Conservation (phyloP, 1,140 invertebrate species). For the Lordiphosa mommai region DNA sequence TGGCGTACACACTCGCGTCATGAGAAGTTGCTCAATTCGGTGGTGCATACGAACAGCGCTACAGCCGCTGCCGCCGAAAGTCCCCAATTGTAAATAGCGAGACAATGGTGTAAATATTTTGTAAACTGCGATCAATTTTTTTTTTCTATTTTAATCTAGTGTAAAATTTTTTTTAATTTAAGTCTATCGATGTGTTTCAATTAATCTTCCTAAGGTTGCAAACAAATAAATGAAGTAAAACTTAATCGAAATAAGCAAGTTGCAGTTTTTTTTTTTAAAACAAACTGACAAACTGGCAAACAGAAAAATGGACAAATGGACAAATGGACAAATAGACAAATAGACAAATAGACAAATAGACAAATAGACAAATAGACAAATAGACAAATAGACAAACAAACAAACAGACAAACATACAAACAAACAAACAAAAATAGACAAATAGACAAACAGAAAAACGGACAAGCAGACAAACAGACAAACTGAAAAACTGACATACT, state of each 20-base stretch:
- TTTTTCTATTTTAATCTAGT: slow-evolving; percentile 2
- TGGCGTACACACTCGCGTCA: slow-evolving; percentile 50
- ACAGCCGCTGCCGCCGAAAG: slow-evolving; percentile 26
- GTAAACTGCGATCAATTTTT: neutral
- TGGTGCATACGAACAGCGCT: slow-evolving; percentile 44
- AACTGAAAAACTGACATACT: no score
- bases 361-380: no score
- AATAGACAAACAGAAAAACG: no score
- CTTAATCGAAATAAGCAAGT: neutral
- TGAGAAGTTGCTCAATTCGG: slow-evolving; percentile 43
- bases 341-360: no score
- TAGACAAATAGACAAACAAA: no score
- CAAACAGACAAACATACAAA: no score
- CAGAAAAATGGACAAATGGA: no score
- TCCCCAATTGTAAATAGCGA: slow-evolving; percentile 35
- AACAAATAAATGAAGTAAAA: slow-evolving; percentile 33
- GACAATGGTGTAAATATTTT: slow-evolving; percentile 16
- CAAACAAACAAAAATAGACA: no score
- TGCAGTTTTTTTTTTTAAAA: no score
- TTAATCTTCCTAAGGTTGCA: slow-evolving; percentile 53
- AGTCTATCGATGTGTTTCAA: slow-evolving; percentile 52
- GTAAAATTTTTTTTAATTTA: slow-evolving; percentile 7
- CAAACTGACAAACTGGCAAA: no score
- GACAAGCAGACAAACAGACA: no score
- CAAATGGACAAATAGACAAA: no score